Evolutionary conservation across 2,888 invertebrate species (phyloP), one percentile per base, ranked within the genome.

Genomic region (Heliconius sara): DNA sequence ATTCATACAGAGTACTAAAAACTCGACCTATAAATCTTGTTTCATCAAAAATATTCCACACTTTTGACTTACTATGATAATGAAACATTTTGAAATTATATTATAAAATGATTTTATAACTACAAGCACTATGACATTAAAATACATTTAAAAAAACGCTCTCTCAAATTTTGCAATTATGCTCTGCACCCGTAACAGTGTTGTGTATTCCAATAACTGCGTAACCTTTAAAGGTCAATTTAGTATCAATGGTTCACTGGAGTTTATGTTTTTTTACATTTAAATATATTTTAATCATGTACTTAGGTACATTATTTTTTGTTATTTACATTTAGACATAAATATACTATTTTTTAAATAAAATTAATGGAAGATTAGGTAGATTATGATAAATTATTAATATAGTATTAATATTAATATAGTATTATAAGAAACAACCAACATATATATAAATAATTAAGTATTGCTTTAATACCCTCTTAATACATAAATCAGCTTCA

Each of bases 161-260:
- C 74, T 76, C 30, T 52, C 65, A 66, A 57, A 80, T 79, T 77
- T 77, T 77, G 75, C 60, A 80, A 81, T 77, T 74, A 79, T n/a
- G 47, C 71, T 68, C 79, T 79, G 78, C 78, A 71, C 80, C 80
- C 77, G 68, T 79, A 78, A 77, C 52, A 79, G 60, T 78, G 43
- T 47, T 70, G 43, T 70, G 43, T 78, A 78, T 81, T 77, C 70
- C 79, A 76, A 82, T 76, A 82, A 82, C 73, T 80, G 65, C 77
- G 66, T 82, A 83, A 85, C 85, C 85, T 85, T 84, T 85, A 85
- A 84, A 85, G 82, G 84, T 83, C 81, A 81, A n/a, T 25, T 43
- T 47, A 70, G 70, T 43, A 25, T 70, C 47, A 70, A 43, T 68
- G 68, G 68, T 25, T 43, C 68, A 68, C 7, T 70, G 70, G 43